A percentile compares a stretch with the other conserved stretches of the same genome.
These are phyloP conservation scores for Meandrina meandrites DNA, from an alignment of 92 coral and sea anemone species.

Conservation along the genomic window DNA sequence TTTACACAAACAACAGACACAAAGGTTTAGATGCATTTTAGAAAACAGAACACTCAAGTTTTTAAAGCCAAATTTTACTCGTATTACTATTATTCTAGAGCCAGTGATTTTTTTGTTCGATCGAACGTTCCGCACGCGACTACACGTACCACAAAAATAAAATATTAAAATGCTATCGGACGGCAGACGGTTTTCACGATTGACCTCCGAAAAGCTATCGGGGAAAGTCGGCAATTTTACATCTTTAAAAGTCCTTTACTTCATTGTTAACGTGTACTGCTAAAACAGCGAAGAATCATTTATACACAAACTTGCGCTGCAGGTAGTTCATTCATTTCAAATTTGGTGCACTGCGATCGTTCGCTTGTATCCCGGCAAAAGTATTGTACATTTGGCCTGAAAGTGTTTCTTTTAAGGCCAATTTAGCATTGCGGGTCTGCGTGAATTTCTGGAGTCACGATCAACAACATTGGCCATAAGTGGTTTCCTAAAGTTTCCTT, in stretches of 20 bases:
- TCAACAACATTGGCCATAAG: not conserved
- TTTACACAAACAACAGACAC: constrained; percentile 25
- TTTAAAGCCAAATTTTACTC: constrained; percentile 3
- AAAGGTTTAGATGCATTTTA: constrained; percentile 6
- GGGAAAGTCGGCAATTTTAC: not conserved
- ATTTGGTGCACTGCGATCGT: not conserved
- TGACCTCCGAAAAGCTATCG: not conserved
- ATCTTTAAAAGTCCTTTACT: not conserved
- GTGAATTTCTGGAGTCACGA: not conserved
- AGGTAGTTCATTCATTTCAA: constrained; percentile 22
- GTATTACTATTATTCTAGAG: not conserved
- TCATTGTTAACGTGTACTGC: not conserved
- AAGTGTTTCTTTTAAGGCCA: not conserved
- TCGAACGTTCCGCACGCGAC: constrained; percentile 1
- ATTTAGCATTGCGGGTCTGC: not conserved
- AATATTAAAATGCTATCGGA: not conserved
- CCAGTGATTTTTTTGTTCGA: not conserved
- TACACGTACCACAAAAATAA: not conserved
- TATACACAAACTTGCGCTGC: not conserved
- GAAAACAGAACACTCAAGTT: constrained; percentile 22
- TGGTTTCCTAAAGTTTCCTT: not conserved
- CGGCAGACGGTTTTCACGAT: not conserved
- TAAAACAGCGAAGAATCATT: not conserved
- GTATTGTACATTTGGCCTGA: constrained; percentile 14
- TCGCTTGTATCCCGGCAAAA: not conserved